phyloP scores from a whole-genome alignment of 2,113 vertebrate genomes.

The Callionymus lyra region DNA sequence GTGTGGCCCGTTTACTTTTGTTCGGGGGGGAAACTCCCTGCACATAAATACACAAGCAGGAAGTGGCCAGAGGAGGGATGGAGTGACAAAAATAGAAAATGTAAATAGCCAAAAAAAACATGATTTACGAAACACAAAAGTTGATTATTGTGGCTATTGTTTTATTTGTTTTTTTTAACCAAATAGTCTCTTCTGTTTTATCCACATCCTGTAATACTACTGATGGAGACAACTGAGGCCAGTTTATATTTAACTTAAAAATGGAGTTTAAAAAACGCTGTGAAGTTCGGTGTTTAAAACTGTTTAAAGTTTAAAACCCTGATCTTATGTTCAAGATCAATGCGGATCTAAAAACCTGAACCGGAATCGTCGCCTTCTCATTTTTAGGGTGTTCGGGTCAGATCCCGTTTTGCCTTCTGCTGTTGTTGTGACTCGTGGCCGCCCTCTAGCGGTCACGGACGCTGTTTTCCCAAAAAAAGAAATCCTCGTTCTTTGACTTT shows the following conservation, averaged over 20 bases:
- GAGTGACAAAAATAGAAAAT: slow-evolving; percentile 53
- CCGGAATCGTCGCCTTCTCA: no score
- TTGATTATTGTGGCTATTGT: slow-evolving; percentile 28
- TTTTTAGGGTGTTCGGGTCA: background rate
- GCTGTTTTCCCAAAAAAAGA: slow-evolving; percentile 17
- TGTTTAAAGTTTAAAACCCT: no score
- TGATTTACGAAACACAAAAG: no score
- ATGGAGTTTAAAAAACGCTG: slow-evolving; percentile 4
- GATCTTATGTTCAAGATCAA: no score
- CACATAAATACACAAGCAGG: slow-evolving; percentile 45
- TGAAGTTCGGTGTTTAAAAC: background rate
- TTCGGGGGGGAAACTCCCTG: slow-evolving; percentile 41
- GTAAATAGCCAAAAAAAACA: slow-evolving; percentile 43
- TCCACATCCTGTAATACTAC: slow-evolving; percentile 13
- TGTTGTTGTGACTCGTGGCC: slow-evolving; percentile 33
- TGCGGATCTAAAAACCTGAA: no score
- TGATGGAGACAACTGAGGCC: slow-evolving; percentile 12
- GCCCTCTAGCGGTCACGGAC: slow-evolving; percentile 52
- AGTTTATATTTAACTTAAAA: slow-evolving; percentile 37
- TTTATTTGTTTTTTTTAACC: no score
- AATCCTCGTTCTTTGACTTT: background rate
- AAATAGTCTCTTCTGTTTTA: slow-evolving; percentile 25
- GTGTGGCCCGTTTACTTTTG: slow-evolving; percentile 56
- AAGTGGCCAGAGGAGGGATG: slow-evolving; percentile 43
- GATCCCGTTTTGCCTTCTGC: slow-evolving; percentile 12